Evolutionary conservation across 2,888 invertebrate genomes (phyloP), one percentile per base, ranked within the genome.

Genomic region (Meandrusa payeni): DNA sequence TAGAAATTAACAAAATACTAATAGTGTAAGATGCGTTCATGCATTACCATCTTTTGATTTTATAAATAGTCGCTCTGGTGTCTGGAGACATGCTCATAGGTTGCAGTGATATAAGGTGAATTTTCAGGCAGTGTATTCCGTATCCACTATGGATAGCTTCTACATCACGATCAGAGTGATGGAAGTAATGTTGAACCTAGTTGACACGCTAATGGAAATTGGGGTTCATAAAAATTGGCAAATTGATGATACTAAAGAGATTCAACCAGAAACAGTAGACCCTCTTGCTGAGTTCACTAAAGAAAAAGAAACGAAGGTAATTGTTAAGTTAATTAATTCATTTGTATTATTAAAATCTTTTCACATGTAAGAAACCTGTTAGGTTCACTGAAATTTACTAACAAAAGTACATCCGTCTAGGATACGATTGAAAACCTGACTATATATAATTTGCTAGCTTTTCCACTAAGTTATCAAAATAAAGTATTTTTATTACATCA

Each of bases 161-260:
- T 93, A 93, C 59, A 95, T 95, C 61, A 96, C 96, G 0, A 85
- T 97, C 11, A 90, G 97, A 12, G 95, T 99, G 1, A 94, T 97
- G 75, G 98, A 98, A 77, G 95, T 96, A 1, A 94, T 98, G 61
- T 80, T 99, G 9, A 98, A 97, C 72, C 89, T 99, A 40, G 91
- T 98, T 2, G 98, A 98, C 66, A 91, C 97, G 0, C 79, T 99
- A 1, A 91, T 99, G 81, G 97, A 98, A 62, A 92, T 98, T 75
- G 96, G 96, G 0, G 93, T 97, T 0, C 82, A 95, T 48, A 94
- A 93, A 59, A 82, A 78, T 53, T 88, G 87, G 81, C 74, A 80
- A 41, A 67, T 57, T 1, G 67, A 63, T 41, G 59, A 57, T 10
- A 45, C 56, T 1, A 90, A 92, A 46, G 89, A 89, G 2, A 49